Percentiles rank a stretch among this genome's conserved stretches.
These are phyloP conservation scores for Allacma fusca DNA, from an alignment of 2,888 invertebrate genomes.

Conservation along the genomic window DNA sequence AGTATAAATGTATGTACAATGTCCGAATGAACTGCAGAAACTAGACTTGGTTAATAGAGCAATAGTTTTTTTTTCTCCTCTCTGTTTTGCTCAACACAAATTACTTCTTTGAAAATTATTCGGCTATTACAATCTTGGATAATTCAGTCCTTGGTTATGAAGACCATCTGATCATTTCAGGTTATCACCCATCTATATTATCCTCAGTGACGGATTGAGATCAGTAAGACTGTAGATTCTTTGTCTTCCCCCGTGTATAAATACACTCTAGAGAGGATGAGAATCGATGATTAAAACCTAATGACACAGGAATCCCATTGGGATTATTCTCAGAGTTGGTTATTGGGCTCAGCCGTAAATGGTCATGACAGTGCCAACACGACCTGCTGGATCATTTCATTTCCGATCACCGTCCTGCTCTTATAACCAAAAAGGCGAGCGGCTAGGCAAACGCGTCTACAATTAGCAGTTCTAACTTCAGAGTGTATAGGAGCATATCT, in stretches of 20 bases:
- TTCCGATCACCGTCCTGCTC: not conserved
- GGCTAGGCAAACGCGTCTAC: too few relatives aligned
- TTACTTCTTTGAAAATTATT: too few relatives aligned
- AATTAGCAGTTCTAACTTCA: too few relatives aligned
- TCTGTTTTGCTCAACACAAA: not conserved
- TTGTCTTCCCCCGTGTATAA: not conserved
- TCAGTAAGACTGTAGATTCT: slow-evolving; percentile 17
- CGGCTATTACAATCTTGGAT: not conserved
- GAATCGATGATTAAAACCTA: not conserved
- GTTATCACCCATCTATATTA: not conserved
- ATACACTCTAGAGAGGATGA: not conserved
- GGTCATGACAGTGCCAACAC: slow-evolving; percentile 36
- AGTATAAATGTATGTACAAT: too few relatives aligned
- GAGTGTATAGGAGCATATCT: too few relatives aligned
- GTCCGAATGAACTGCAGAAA: not conserved
- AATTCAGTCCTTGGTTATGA: too few relatives aligned
- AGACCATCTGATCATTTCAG: too few relatives aligned
- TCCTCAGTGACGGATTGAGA: slow-evolving; percentile 37
- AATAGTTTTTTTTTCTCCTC: too few relatives aligned
- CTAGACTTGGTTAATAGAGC: slow-evolving; percentile 19
- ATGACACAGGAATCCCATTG: not conserved
- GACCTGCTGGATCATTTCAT: slow-evolving; percentile 2
- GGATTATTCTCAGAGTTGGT: slow-evolving; percentile 18
- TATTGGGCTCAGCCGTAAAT: slow-evolving; percentile 32
- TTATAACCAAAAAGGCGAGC: too few relatives aligned